Evolutionary conservation across 2,797 vertebrate genomes (phyloP).

Genomic region (Acanthornis magna): DNA sequence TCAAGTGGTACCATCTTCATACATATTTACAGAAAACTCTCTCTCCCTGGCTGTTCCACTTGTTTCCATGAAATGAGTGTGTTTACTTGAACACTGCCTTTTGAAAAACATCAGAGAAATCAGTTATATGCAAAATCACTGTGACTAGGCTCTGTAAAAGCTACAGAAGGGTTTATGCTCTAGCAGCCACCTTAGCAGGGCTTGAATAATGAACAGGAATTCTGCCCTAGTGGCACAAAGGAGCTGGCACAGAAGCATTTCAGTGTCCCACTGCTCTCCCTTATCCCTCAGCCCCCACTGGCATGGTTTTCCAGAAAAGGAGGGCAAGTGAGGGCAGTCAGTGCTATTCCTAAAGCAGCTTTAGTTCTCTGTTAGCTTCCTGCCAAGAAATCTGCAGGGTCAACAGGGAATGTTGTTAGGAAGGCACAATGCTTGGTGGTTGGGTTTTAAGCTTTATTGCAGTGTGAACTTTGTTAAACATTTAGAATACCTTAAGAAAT

Average conservation of each 20-base stretch:
- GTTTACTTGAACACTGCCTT: background rate
- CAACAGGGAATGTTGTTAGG: background rate
- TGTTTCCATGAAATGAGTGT: background rate
- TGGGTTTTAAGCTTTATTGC: background rate
- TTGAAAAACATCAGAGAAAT: constrained; percentile 5
- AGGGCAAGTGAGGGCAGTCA: background rate
- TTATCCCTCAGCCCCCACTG: background rate
- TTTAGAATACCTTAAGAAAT: background rate
- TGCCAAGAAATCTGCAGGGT: constrained; percentile 3
- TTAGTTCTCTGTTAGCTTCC: constrained; percentile 14
- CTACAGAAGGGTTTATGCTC: background rate
- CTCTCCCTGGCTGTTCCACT: background rate
- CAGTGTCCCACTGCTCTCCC: background rate
- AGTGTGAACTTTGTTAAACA: background rate
- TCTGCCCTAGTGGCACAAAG: background rate
- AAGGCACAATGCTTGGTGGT: background rate
- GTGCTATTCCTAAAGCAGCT: background rate
- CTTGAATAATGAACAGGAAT: constrained; percentile 1
- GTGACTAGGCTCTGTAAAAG: background rate
- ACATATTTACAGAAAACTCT: background rate
- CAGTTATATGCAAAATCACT: background rate
- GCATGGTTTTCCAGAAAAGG: background rate
- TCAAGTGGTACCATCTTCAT: background rate
- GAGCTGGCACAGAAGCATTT: background rate
- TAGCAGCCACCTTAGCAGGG: background rate